phyloP scores from a whole-genome alignment of 1,140 invertebrate genomes.

The Pygmarrhopalites habei region DNA sequence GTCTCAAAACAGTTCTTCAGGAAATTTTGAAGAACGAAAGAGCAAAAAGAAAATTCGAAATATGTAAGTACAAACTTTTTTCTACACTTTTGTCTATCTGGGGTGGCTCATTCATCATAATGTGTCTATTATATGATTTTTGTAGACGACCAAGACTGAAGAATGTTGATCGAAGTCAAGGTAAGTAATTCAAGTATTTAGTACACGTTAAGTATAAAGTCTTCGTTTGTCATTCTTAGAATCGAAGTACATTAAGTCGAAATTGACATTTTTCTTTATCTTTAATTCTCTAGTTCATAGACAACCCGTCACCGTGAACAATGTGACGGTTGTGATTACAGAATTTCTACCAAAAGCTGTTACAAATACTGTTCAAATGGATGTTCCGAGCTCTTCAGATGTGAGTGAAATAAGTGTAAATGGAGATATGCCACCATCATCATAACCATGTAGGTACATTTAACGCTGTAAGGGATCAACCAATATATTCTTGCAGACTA shows the following conservation, averaged over 20 bases:
- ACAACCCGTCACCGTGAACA: conserved; percentile 89
- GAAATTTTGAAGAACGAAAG: conserved; percentile 23
- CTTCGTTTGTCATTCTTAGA: too few relatives aligned
- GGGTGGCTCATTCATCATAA: too few relatives aligned
- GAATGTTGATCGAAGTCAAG: conserved; percentile 76
- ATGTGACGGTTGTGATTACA: conserved; percentile 91
- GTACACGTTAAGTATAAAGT: too few relatives aligned
- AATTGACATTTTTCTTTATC: too few relatives aligned
- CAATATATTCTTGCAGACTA: neutral
- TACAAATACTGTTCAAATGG: conserved; percentile 26
- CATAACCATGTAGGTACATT: neutral
- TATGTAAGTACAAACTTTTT: conserved; percentile 31
- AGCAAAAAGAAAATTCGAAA: conserved; percentile 39
- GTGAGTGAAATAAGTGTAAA: conserved; percentile 36
- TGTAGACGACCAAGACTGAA: conserved; percentile 62
- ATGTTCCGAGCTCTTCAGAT: conserved; percentile 35
- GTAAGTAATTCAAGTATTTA: too few relatives aligned
- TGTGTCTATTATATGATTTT: too few relatives aligned
- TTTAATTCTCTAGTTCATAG: too few relatives aligned
- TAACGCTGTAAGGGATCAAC: neutral
- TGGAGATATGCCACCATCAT: conserved; percentile 26
- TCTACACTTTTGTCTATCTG: neutral
- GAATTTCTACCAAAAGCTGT: conserved; percentile 80
- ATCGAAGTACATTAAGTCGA: too few relatives aligned
- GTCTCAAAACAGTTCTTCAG: conserved; percentile 26